phyloP scores from a whole-genome alignment of 1,140 invertebrate species.

The Drosophila pallidifrons region DNA sequence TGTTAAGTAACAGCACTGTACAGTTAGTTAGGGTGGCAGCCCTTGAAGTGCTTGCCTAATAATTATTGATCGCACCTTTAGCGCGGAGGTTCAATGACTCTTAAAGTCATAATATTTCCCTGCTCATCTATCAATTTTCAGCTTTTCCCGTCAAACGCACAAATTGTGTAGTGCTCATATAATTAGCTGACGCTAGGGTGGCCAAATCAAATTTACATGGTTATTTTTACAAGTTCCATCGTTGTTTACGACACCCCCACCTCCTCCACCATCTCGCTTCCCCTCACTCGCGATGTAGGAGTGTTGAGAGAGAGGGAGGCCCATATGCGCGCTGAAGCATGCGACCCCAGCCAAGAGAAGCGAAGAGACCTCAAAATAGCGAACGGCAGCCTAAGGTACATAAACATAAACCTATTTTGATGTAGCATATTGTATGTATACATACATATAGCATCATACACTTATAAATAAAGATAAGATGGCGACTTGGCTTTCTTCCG shows the following conservation, averaged over 20 bases:
- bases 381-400: constrained; percentile 26
- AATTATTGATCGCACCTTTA: constrained; percentile 47
- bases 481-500: constrained; percentile 64
- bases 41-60: constrained; percentile 20
- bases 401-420: constrained; percentile 49
- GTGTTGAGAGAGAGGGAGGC: constrained; percentile 16
- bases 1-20: constrained; percentile 14
- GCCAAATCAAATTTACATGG: constrained; percentile 77
- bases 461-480: constrained; percentile 48
- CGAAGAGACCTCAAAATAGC: constrained; percentile 60
- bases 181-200: constrained; percentile 72
- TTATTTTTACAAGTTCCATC: constrained; percentile 73
- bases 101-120: constrained; percentile 37
- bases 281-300: neutral
- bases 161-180: constrained; percentile 60
- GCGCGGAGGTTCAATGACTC: constrained; percentile 65
- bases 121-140: constrained; percentile 39
- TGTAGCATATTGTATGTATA: constrained; percentile 24
- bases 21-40: constrained; percentile 10
- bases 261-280: constrained; percentile 2
- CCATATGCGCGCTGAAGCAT: constrained; percentile 66
- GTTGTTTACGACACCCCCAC: constrained; percentile 34
- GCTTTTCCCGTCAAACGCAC: constrained; percentile 45
- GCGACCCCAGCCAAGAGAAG: constrained; percentile 74
- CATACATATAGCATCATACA: constrained; percentile 11